Evolutionary conservation across 2,888 invertebrate genomes (phyloP), one percentile per base, ranked within the genome.

Genomic region (Pandemis heparana): DNA sequence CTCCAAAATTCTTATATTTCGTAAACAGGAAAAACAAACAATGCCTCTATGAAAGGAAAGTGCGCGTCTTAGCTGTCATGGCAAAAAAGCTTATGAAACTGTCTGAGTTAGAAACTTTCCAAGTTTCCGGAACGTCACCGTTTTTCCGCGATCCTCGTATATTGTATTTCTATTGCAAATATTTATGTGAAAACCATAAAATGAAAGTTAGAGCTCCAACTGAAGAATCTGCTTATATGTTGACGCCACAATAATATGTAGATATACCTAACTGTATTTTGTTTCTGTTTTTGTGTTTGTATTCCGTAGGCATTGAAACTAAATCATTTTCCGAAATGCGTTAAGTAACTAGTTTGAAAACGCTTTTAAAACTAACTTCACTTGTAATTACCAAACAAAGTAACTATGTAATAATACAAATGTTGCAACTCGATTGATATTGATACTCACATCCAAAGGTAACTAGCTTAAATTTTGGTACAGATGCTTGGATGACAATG

Each of bases 71-170:
- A 77, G 80, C 80, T 86, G 84, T 87, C 85, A 83, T 80, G 84
- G 79, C 83, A 86, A 89, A 87, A 87, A 89, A 87, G 81, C 86
- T 88, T 86, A 87, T 86, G 83, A 87, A 88, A 88, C 84, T 84
- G 81, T 85, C 84, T 79, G 77, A 79, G 83, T 82, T 83, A 76
- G 75, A 78, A 83, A 83, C 78, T 79, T 73, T 76, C 72, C 71
- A 70, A 81, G 85, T 81, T 86, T 83, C 79, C 75, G 76, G 77
- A 78, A 79, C 78, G 77, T 77, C 82, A 85, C 80, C 80, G 82
- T 84, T 86, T 82, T 86, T 83, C 82, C 77, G 70, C 79, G 77
- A 77, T 75, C 75, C 75, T 77, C 18, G 62, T 71, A 74, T 78
- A 78, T 78, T 79, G 78, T 80, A 75, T 79, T 76, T 77, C 77